Base-by-base conservation (phyloP, 2,113 vertebrate species). In the Apodemus sylvaticus region DNA sequence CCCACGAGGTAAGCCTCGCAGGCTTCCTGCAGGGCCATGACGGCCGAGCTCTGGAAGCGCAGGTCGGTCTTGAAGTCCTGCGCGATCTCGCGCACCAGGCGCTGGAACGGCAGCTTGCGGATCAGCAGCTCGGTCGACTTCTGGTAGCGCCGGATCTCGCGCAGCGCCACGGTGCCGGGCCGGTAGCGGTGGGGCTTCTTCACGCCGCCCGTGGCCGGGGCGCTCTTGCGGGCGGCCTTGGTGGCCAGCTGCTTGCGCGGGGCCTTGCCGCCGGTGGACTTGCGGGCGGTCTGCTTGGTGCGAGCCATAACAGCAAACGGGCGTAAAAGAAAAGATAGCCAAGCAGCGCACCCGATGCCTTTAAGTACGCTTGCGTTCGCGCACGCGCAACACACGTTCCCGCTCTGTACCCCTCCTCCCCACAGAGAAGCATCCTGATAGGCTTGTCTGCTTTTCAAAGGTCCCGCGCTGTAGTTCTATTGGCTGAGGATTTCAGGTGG, bases 311-410 rank as follows among this genome's bases (percentile, higher is more conserved):
- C 3, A 42, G 7, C 2, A 5, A 39, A 5, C 3, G 1, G 31
- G 0, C 10, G 14, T 0, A 4, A 7, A 16, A 1, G 10, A 3
- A 0, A 4, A 13, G 11, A 1, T 34, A 29, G 6, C 20, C 2
- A 42, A 29, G 0, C 11, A 8, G 3, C 1, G 12, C 12, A 9
- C 39, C 6, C 3, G 7, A 8, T 16, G n/a, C 55, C n/a, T 17
- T 83, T 83, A 83, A 60, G 58, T 83, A 83, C 36, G 12, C 4
- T 83, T 17, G 24, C 3, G 1, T 29, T 82, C 22, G 13, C 55
- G 24, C 55, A 60, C 3, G 79, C 53, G 79, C 78, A 39, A 16
- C 1, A 16, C 36, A 4, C 1, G 14, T 36, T 60, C 36, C 20
- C 4, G 9, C 36, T 24, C 11, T 5, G 1, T 58, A 14, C 53